phyloP scores from a whole-genome alignment of 2,797 vertebrate species.

The Choloepus didactylus region DNA sequence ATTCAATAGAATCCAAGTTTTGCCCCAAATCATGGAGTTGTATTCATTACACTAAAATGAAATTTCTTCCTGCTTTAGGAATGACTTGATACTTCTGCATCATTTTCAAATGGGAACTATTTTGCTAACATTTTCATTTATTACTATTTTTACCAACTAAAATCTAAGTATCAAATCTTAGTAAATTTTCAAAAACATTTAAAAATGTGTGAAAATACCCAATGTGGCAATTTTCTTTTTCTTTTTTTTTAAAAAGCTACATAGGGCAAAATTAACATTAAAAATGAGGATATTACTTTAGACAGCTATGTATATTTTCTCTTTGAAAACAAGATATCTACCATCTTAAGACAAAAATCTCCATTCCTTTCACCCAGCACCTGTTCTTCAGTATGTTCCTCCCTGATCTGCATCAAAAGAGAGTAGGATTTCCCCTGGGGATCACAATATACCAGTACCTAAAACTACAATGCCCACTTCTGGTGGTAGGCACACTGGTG shows the following conservation, averaged over 20 bases:
- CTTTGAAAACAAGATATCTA: neutral
- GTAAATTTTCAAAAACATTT: slow-evolving; percentile 7
- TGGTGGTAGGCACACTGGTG: too few species aligned
- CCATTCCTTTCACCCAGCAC: neutral
- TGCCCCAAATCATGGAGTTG: neutral
- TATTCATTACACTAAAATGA: neutral
- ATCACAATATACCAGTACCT: too few species aligned
- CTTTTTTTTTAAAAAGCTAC: neutral
- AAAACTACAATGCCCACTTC: neutral
- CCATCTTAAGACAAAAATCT: neutral
- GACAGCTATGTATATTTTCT: neutral
- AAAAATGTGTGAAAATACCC: neutral
- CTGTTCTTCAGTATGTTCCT: neutral
- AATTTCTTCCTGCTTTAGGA: neutral
- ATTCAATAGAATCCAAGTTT: neutral
- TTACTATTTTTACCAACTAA: neutral
- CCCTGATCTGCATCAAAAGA: neutral
- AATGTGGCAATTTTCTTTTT: neutral
- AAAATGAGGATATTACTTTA: neutral
- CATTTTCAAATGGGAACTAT: neutral
- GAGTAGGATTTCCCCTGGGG: neutral
- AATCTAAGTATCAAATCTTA: neutral
- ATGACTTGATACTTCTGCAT: neutral
- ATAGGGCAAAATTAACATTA: neutral
- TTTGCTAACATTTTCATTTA: neutral